Percentiles rank a stretch among this genome's conserved stretches.
Evolutionary conservation across 2,888 invertebrate species (phyloP).

Genomic region (Cantharis lateralis): DNA sequence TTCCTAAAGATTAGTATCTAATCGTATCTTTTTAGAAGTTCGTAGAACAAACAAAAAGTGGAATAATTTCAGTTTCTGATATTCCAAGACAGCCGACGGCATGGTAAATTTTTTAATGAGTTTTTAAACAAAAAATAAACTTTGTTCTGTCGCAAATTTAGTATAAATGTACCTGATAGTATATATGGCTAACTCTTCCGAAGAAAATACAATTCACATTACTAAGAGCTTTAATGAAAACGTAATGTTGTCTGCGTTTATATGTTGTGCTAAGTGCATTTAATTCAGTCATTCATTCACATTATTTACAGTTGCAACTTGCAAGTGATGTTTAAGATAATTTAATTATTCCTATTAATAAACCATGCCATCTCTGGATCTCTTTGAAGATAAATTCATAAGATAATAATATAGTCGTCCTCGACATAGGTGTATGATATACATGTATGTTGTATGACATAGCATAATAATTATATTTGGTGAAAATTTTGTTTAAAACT

Average conservation of each 20-base stretch:
- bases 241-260: no score
- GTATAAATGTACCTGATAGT: not conserved
- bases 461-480: not conserved
- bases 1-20: no score
- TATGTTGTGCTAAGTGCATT: not conserved
- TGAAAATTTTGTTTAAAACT: constrained; percentile 18
- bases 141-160: not conserved
- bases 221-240: not conserved
- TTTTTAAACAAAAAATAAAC: not conserved
- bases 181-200: no score
- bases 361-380: no score
- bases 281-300: not conserved
- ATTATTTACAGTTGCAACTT: no score
- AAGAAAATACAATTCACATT: no score
- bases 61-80: not conserved
- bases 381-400: no score
- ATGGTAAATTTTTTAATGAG: not conserved
- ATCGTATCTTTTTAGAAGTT: no score
- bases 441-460: not conserved
- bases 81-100: not conserved
- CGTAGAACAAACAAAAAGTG: not conserved
- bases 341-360: no score
- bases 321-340: no score
- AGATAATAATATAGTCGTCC: not conserved
- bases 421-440: not conserved